Evolutionary conservation across 2,797 vertebrate species (phyloP).

Genomic region (Luscinia luscinia): DNA sequence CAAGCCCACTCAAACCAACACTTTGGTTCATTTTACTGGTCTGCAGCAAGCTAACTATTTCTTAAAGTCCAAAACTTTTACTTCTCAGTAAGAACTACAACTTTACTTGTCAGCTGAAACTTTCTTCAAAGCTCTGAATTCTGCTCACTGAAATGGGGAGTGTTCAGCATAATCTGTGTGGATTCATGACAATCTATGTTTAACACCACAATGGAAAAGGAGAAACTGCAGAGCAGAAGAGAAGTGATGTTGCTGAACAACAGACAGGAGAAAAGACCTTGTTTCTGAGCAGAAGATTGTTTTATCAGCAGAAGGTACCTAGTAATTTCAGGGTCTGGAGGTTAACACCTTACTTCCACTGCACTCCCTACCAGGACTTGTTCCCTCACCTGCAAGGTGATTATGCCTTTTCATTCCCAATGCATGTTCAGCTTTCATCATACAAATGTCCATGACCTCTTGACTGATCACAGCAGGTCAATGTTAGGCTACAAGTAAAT

Average conservation of each 20-base stretch:
- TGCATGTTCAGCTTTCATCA: accelerated
- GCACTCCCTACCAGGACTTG: accelerated
- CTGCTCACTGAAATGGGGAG: background rate
- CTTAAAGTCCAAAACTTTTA: background rate
- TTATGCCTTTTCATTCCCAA: background rate
- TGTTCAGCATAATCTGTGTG: background rate
- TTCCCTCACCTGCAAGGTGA: background rate
- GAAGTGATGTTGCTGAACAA: background rate
- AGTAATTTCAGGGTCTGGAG: background rate
- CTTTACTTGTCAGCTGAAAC: background rate
- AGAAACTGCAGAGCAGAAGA: background rate
- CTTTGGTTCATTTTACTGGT: background rate
- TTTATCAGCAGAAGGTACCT: background rate
- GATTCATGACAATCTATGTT: background rate
- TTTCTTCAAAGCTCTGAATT: background rate
- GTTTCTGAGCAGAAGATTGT: background rate
- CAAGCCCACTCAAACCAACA: background rate
- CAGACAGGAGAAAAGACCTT: background rate
- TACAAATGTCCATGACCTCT: background rate
- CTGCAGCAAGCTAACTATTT: background rate
- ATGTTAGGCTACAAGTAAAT: background rate
- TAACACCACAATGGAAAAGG: background rate
- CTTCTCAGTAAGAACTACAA: too few relatives aligned
- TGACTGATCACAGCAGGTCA: background rate
- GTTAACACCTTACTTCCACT: background rate